Conservation (phyloP, 2,113 vertebrate genomes). For the Tupaia chinensis region DNA sequence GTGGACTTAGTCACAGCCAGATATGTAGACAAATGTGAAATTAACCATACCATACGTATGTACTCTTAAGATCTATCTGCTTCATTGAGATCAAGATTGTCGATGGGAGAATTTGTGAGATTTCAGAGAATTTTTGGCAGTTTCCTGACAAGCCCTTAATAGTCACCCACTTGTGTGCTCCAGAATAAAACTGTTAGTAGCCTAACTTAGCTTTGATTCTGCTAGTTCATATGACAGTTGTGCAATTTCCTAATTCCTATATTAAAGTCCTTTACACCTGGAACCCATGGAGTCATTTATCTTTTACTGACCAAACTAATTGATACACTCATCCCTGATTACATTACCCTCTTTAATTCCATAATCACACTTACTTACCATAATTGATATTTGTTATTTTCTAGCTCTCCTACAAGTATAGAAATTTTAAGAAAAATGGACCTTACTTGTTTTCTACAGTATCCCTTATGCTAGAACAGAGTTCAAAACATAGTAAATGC, state of each 20-base stretch:
- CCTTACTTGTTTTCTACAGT: not conserved
- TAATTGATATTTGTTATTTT: not conserved
- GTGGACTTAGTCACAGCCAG: not conserved
- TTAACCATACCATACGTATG: not conserved
- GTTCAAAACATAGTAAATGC: not conserved
- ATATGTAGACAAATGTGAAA: not conserved
- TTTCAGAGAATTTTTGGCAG: not conserved
- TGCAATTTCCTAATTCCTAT: not conserved
- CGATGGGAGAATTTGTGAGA: not conserved
- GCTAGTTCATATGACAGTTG: not conserved
- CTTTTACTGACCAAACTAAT: not conserved
- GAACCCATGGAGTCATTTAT: not conserved
- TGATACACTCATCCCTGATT: not conserved
- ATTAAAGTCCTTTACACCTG: not conserved
- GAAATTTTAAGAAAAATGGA: not conserved
- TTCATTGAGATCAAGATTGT: not conserved
- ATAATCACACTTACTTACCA: not conserved
- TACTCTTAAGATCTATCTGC: not conserved
- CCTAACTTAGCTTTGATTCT: not conserved
- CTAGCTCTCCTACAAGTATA: not conserved
- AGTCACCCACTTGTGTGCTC: not conserved
- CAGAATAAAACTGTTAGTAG: not conserved
- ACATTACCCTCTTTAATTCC: not conserved
- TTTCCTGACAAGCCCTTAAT: not conserved
- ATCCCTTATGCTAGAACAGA: not conserved